phyloP scores from a whole-genome alignment of 2,797 vertebrate genomes.

The Novumbra hubbsi region DNA sequence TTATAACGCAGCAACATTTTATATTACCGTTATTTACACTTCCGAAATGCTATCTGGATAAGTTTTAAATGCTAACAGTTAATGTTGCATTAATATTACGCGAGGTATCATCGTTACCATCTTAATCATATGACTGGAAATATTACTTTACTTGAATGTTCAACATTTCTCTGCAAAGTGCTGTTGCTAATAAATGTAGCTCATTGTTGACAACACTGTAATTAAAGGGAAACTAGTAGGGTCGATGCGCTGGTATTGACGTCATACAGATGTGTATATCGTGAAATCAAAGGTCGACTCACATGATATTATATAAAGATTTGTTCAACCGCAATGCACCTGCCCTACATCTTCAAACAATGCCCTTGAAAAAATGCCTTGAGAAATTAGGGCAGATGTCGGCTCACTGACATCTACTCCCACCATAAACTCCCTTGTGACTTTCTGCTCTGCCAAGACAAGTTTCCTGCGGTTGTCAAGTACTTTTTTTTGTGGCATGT shows the following conservation, averaged over 20 bases:
- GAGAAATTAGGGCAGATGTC: not conserved
- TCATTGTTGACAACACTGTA: no score
- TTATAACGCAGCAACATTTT: no score
- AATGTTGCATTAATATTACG: no score
- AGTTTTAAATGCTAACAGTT: no score
- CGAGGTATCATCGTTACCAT: no score
- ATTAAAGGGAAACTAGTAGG: not conserved
- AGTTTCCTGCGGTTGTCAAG: not conserved
- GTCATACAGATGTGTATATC: not conserved
- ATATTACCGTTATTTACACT: no score
- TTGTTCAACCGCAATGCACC: not conserved
- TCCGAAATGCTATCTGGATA: no score
- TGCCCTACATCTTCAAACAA: not conserved
- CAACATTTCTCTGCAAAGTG: no score
- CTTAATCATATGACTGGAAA: no score
- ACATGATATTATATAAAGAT: not conserved
- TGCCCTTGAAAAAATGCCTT: not conserved
- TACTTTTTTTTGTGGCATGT: not conserved
- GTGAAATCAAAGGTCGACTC: not conserved
- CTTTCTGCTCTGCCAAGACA: not conserved
- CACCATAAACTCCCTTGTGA: not conserved
- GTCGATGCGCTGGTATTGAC: not conserved
- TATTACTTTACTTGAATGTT: no score
- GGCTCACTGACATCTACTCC: not conserved
- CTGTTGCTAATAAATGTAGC: no score